Base-by-base conservation (phyloP, 2,888 invertebrate genomes). In the Notodonta dromedarius region DNA sequence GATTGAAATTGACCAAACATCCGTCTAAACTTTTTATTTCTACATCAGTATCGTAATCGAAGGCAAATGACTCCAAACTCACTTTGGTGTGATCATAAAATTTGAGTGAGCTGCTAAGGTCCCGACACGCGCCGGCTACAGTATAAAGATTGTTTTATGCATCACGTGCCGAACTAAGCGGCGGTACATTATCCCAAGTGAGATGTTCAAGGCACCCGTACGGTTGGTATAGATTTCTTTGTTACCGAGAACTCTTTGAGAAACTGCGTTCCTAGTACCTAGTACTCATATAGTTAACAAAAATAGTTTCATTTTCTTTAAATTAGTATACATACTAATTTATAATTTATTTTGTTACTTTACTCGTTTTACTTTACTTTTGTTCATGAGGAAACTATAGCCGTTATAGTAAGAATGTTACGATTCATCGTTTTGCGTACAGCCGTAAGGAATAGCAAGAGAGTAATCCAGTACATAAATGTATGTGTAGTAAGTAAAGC, bases 121-220 rank as follows among this genome's bases (percentile, higher is more conserved):
- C 67, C 72, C 65, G 61, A 67, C 69, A 66, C 61, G 63, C 59
- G 65, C 66, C 64, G 60, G 69, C 64, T 60, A 48, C 76, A 72
- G 72, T 78, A 83, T 80, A 80, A 83, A 82, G 80, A 77, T 70
- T 69, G 71, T 69, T 84, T 83, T 80, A 80, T 78, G 74, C 77
- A 80, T 72, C 86, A 87, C 86, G 87, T 87, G 77, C 79, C 63
- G 67, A 76, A 77, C 78, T 86, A 85, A 87, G 82, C 79, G 82
- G 75, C 79, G 78, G 79, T 81, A 85, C 76, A 83, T 85, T 84
- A 84, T 78, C 63, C 70, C 55, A 39, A 56, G 64, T 61, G 63
- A 67, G 65, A 67, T 67, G 66, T 69, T 63, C 56, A 54, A 56
- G 57, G 65, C 65, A 16, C 46, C 46, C 46, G 16, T 50, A 50